phyloP scores from a whole-genome alignment of 2,888 invertebrate genomes.

The Nebria brevicollis region DNA sequence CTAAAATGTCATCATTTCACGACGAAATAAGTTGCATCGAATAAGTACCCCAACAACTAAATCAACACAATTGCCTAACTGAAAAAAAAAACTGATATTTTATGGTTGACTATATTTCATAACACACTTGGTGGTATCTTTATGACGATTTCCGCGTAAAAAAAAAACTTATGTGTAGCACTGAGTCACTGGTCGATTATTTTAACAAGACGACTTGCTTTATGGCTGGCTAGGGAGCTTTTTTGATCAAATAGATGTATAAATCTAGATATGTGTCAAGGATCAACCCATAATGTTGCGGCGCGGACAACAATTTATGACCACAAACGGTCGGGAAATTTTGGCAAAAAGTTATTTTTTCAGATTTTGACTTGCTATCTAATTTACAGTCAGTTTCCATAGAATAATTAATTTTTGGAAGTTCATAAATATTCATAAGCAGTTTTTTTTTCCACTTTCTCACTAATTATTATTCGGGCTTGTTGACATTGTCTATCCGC shows the following conservation, averaged over 20 bases:
- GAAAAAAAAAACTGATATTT: not conserved
- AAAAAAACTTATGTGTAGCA: not conserved
- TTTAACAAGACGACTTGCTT: constrained; percentile 31
- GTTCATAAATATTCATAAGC: not conserved
- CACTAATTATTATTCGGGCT: not conserved
- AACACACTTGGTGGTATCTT: not conserved
- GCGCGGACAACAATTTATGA: not conserved
- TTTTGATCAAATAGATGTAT: constrained; percentile 36
- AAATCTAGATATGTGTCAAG: constrained; percentile 36
- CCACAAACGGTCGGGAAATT: not conserved
- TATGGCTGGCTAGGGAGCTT: constrained; percentile 28
- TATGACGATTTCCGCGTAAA: not conserved
- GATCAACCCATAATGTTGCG: not conserved
- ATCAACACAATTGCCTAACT: not conserved
- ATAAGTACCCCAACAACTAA: not conserved
- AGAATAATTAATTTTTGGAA: not conserved
- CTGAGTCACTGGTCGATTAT: constrained; percentile 19
- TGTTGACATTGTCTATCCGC: not conserved
- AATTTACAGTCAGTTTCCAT: not conserved
- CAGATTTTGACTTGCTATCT: not conserved
- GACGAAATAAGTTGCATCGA: not conserved
- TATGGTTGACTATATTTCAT: not conserved
- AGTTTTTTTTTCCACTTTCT: not conserved
- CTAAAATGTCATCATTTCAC: not conserved
- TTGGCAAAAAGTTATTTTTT: not conserved